Evolutionary conservation across 2,113 vertebrate genomes (phyloP), one percentile per base, ranked within the genome.

Genomic region (Oceanodroma tethys): DNA sequence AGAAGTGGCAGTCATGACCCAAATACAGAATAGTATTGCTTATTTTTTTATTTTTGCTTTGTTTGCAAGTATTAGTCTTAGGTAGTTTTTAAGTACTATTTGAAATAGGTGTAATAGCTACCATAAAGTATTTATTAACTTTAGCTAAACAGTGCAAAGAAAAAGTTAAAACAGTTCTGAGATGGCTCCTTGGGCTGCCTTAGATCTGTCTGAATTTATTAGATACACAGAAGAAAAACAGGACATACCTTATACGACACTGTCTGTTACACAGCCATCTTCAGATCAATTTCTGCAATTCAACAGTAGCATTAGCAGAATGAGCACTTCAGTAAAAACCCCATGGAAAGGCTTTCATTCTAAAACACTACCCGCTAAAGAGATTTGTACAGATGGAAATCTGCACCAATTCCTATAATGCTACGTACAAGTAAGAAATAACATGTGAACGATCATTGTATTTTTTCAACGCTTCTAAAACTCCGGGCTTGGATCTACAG

Each of bases 361-460:
- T 45, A 62, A 59, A 79, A 59, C 2, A 32, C 10, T 40, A 55
- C 12, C 23, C 19, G 4, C 56, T 48, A 45, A 62, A 58, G 32
- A 62, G 68, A 82, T 32, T 4, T 26, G 45, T 32, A 26, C 27
- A 14, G n/a, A 14, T 5, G 10, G 53, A 60, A 71, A 65, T 62
- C 47, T 29, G 9, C 21, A 71, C n/a, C 8, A 32, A 15, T 43
- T 78, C 60, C 62, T 62, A 1, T 20, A 62, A n/a, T 14, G 30
- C 29, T 30, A 27, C 2, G 5, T 8, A n/a, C 12, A 56, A 62
- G 48, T 21, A 40, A 52, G 27, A 73, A 68, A 40, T 76, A 60
- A 52, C 25, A 38, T 1, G 30, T 30, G 48, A 72, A 60, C 2
- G 0, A 43, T 11, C 9, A 4, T 2, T 6, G 4, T 4, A 48